Conservation (phyloP, 1,140 invertebrate genomes). For the Fopius arisanus region DNA sequence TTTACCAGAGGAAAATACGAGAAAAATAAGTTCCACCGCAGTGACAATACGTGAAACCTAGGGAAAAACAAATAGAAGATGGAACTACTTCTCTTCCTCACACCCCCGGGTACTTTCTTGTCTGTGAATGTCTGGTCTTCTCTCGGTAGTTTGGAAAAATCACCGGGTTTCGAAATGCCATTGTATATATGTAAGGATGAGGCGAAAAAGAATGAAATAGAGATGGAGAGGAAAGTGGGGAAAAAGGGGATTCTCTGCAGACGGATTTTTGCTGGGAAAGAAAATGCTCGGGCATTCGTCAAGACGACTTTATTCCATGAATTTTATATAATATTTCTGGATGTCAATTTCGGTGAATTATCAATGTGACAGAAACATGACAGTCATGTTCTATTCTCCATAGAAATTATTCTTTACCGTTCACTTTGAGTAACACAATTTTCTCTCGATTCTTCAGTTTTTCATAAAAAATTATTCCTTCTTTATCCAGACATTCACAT, state of each 20-base stretch:
- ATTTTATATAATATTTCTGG: not conserved
- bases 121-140: not conserved
- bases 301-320: not conserved
- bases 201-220: not conserved
- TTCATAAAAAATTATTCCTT: too few relatives aligned
- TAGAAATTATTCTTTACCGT: not conserved
- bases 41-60: not conserved
- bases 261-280: not conserved
- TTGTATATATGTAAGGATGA: not conserved
- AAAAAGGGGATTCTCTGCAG: not conserved
- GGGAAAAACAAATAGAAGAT: not conserved
- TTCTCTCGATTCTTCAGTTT: too few relatives aligned
- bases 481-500: too few relatives aligned
- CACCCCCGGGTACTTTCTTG: not conserved
- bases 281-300: not conserved
- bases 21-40: not conserved
- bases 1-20: not conserved
- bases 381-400: not conserved
- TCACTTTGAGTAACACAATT: not conserved
- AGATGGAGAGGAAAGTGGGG: not conserved
- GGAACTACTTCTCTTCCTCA: not conserved
- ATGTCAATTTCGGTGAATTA: not conserved
- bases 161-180: conserved; percentile 1
- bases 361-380: not conserved
- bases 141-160: conserved; percentile 1